phyloP scores from a whole-genome alignment of 1,140 invertebrate genomes.

The Harpegnathos saltator region DNA sequence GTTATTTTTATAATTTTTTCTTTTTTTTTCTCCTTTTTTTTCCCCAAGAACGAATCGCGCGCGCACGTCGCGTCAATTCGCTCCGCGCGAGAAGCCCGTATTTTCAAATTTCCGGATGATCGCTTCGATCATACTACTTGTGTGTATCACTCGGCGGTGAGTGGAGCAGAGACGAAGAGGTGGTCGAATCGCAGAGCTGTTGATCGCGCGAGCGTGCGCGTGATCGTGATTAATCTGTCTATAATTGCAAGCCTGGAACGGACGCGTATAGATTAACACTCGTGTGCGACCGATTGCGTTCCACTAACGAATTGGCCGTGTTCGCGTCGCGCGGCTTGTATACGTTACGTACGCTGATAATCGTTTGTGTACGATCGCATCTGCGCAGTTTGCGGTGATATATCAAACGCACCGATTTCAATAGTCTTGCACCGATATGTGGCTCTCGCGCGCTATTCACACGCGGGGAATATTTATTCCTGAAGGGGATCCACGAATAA shows the following conservation, averaged over 20 bases:
- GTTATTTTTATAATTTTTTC: too few species aligned
- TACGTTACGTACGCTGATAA: slow-evolving; percentile 28
- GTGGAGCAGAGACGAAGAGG: background rate
- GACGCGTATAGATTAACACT: slow-evolving; percentile 54
- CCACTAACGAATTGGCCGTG: slow-evolving; percentile 36
- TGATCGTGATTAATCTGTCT: slow-evolving; percentile 57
- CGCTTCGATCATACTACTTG: slow-evolving; percentile 25
- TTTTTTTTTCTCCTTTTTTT: too few species aligned
- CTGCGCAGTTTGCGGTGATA: slow-evolving; percentile 42
- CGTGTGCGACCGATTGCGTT: slow-evolving; percentile 19
- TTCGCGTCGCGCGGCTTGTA: slow-evolving; percentile 3
- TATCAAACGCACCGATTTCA: slow-evolving; percentile 42
- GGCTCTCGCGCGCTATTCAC: background rate
- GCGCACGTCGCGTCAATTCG: too few species aligned
- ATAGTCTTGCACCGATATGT: background rate
- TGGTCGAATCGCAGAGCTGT: slow-evolving; percentile 43
- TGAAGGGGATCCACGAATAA: background rate
- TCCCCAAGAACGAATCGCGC: background rate
- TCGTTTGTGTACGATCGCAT: slow-evolving; percentile 41
- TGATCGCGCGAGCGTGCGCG: slow-evolving; percentile 41
- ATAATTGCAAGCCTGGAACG: slow-evolving; percentile 41
- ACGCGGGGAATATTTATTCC: too few species aligned
- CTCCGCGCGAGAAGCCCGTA: background rate
- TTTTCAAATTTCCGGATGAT: slow-evolving; percentile 29
- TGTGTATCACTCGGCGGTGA: slow-evolving; percentile 18